Evolutionary conservation across 92 coral and sea anemone genomes (phyloP).

Genomic region (Muricea muricata): DNA sequence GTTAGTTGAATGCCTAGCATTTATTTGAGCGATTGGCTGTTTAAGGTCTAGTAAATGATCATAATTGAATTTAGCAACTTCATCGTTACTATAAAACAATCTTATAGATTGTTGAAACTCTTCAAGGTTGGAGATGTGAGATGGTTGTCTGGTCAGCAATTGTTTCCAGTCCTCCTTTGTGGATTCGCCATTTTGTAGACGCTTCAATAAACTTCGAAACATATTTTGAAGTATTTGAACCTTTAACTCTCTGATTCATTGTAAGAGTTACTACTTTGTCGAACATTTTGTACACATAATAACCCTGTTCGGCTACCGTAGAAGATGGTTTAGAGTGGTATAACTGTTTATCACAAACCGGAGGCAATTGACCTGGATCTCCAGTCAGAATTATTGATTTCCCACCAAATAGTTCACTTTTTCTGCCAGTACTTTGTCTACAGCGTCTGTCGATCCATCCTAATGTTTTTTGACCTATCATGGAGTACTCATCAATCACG

Average conservation of each 20-base stretch:
- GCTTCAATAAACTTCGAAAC: neutral
- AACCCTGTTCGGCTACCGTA: neutral
- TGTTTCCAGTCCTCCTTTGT: slow-evolving; percentile 2
- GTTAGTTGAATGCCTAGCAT: slow-evolving; percentile 68
- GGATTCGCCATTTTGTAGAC: neutral
- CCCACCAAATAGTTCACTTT: neutral
- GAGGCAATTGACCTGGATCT: neutral
- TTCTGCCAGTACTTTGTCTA: neutral
- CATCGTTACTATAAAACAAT: slow-evolving; percentile 68
- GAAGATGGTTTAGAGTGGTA: slow-evolving; percentile 6
- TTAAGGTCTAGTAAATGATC: slow-evolving; percentile 53
- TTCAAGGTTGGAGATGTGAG: slow-evolving; percentile 28
- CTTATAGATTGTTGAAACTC: slow-evolving; percentile 68
- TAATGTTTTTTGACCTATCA: neutral
- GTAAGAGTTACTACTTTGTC: neutral
- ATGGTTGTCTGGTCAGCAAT: slow-evolving; percentile 14
- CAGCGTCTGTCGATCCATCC: slow-evolving; percentile 28
- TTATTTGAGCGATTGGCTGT: slow-evolving; percentile 56
- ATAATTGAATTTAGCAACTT: slow-evolving; percentile 57
- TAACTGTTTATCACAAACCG: neutral
- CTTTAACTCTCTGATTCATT: slow-evolving; percentile 5
- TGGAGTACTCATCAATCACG: neutral
- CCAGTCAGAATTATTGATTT: neutral
- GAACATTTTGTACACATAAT: neutral
- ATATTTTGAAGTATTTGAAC: neutral